Percentiles rank a stretch among this genome's conserved stretches.
Conservation (phyloP, 2,888 invertebrate genomes). For the Fissipunctia ypsillon region DNA sequence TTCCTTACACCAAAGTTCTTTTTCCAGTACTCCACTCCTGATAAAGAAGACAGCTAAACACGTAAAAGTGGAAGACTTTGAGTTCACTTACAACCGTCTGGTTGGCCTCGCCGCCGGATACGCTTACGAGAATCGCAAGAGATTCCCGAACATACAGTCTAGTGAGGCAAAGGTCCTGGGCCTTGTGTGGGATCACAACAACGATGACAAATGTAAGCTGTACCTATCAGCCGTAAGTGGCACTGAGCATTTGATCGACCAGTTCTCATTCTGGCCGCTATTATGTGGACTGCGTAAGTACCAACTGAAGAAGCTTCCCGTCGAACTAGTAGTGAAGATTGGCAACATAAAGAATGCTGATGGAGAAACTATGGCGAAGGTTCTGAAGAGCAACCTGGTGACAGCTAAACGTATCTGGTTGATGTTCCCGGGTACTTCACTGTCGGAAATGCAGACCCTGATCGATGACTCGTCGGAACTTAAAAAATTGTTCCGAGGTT, state of each 20-base stretch:
- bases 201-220: slow-evolving; percentile 68
- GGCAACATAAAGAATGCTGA: slow-evolving; percentile 76
- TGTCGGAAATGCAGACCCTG: slow-evolving; percentile 59
- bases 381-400: slow-evolving; percentile 66
- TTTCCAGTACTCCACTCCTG: slow-evolving; percentile 74
- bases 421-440: slow-evolving; percentile 66
- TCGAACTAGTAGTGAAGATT: slow-evolving; percentile 73
- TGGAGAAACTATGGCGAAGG: slow-evolving; percentile 69
- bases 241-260: slow-evolving; percentile 75
- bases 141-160: slow-evolving; percentile 70
- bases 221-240: slow-evolving; percentile 78
- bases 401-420: slow-evolving; percentile 69
- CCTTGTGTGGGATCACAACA: slow-evolving; percentile 73
- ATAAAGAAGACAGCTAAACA: slow-evolving; percentile 74
- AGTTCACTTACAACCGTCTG: slow-evolving; percentile 79
- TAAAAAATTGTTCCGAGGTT: slow-evolving; percentile 51
- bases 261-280: slow-evolving; percentile 76
- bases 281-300: slow-evolving; percentile 77
- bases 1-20: no score
- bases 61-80: slow-evolving; percentile 70
- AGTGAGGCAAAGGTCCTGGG: slow-evolving; percentile 74
- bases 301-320: slow-evolving; percentile 74
- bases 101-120: slow-evolving; percentile 76
- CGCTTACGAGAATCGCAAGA: slow-evolving; percentile 73
- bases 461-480: slow-evolving; percentile 63